phyloP scores from a whole-genome alignment of 2,113 vertebrate species.

The Bothrops jararaca region DNA sequence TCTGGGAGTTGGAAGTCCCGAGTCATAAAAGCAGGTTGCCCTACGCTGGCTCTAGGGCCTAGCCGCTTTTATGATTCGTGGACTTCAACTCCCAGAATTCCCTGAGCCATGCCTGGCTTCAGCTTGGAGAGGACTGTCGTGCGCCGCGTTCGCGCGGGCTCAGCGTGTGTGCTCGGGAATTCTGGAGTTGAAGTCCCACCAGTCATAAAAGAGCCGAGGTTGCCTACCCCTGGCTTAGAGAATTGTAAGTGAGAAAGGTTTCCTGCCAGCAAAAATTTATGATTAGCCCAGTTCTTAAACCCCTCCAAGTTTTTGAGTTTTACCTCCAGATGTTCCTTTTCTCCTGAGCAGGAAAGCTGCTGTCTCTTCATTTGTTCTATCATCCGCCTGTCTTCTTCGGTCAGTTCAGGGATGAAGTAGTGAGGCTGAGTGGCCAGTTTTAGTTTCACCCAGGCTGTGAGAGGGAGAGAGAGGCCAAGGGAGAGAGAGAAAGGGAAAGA shows the following conservation, averaged over 20 bases:
- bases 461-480: conserved; percentile 45
- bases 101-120: too few species aligned
- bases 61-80: too few species aligned
- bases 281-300: not conserved
- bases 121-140: too few species aligned
- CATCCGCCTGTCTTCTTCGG: conserved; percentile 72
- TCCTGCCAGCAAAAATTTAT: not conserved
- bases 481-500: not conserved
- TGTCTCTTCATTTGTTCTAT: conserved; percentile 82
- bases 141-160: too few species aligned
- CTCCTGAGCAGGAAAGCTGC: conserved; percentile 67
- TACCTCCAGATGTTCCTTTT: conserved; percentile 66
- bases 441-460: conserved; percentile 78
- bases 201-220: too few species aligned
- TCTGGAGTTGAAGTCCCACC: too few species aligned
- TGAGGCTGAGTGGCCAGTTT: conserved; percentile 70
- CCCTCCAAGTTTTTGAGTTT: not conserved
- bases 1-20: too few species aligned
- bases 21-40: too few species aligned
- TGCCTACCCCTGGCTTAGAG: too few species aligned
- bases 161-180: too few species aligned
- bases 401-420: conserved; percentile 68
- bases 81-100: too few species aligned
- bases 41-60: too few species aligned
- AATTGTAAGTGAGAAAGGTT: not conserved